Evolutionary conservation across 2,888 invertebrate genomes (phyloP), one percentile per base, ranked within the genome.

Genomic region (Megaustenia siamemsis): DNA sequence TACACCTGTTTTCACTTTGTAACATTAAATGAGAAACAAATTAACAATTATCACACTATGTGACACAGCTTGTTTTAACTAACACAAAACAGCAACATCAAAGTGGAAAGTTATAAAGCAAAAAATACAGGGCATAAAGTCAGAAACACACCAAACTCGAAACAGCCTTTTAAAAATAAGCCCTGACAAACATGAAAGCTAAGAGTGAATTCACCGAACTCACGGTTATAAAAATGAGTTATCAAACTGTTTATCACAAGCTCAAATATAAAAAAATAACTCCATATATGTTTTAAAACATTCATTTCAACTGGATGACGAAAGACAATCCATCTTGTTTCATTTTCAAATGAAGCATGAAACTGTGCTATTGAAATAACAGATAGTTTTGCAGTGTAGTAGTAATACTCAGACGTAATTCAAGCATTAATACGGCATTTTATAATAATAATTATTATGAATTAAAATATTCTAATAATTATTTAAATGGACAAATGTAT

Each of bases 181-280:
- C 76, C 76, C 76, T 83, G 83, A 76, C 68, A 49, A 53, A 68
- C 38, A 3, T 82, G 82, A n/a, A 82, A 66, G 60, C 21, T 76
- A 76, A 35, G n/a, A n/a, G 21, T 68, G 28, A 66, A 21, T 82
- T 35, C 49, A 75, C 71, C 49, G 69, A 80, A 71, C 35, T 45
- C 43, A n/a, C 35, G 63, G 21, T 43, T 38, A 60, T 24, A 45
- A 63, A 32, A 28, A 40, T 32, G 43, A 38, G 24, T 35, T 71
- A 12, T 38, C 35, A 73, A 75, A 60, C n/a, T 75, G n/a, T 66
- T 76, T 83, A 83, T 83, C 83, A 83, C 83, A 83, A 69, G 56
- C 21, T 40, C 35, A 83, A 35, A 71, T 18, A 28, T 1, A 53
- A 71, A 69, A 45, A 60, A 24, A 53, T 45, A n/a, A 68, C 24